Evolutionary conservation across 2,888 invertebrate genomes (phyloP), one percentile per base, ranked within the genome.

Genomic region (Chromoteleia sp.): DNA sequence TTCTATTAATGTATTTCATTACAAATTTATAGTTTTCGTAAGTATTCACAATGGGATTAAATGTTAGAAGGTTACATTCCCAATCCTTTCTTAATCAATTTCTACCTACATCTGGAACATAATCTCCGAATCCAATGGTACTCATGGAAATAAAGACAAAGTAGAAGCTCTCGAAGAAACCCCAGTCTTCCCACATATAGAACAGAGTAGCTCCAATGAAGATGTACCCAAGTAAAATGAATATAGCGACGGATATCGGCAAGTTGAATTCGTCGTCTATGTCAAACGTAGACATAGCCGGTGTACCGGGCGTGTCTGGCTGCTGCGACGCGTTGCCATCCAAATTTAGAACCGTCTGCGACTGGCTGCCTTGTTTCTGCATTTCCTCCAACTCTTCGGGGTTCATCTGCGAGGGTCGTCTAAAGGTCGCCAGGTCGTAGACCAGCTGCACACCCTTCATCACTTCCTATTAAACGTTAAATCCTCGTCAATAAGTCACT

Each of bases 121-220:
- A 94, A 92, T 98, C 98, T 1, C 98, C 98, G 86, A 98, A 97
- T n/a, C 99, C 99, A 74, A 99, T 98, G 0, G 99, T 99, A 0
- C 98, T 97, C 95, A 98, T 97, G 0, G 98, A 98, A 86, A 99
- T 97, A 90, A 99, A 99, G 2, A 99, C 97, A 91, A 99, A 99
- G 92, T 99, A 99, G 91, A 99, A 98, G 0, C 98, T 95, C 77
- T 97, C 97, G 87, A 98, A 96, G 91, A 97, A 97, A n/a, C 94
- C 94, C 99, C 99, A 99, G 0, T 93, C 93, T 91, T 97, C 97
- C 94, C 95, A 95, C 12, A 94, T 89, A 33, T 94, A 94, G 87
- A 96, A 98, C 0, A 96, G 94, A 0, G 95, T 93, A 0, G 97
- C 97, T 0, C 99, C 99, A 12, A 96, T 92, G 76, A 98, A 94